These are phyloP conservation scores for Microtus richardsoni DNA, from an alignment of 2,113 vertebrate species.

Conservation along the genomic window DNA sequence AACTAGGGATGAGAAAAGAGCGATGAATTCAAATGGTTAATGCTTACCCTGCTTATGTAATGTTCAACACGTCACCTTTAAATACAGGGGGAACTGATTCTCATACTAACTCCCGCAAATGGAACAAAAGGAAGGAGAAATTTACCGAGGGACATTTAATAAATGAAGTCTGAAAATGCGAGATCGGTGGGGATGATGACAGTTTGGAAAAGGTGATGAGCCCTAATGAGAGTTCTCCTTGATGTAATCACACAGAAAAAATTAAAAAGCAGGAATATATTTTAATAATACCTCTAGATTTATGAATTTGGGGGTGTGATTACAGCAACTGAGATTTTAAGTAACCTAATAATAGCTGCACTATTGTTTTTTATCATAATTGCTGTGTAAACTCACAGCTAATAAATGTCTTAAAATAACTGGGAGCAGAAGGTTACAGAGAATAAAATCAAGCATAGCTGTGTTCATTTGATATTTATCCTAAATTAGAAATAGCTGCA, in stretches of 20 bases:
- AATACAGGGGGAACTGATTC: constrained; percentile 3
- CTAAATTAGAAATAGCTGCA: constrained; percentile 3
- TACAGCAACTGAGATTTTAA: background rate
- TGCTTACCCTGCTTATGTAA: background rate
- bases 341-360: background rate
- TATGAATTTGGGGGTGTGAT: background rate
- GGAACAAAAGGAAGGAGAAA: background rate
- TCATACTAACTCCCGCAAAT: constrained; percentile 5
- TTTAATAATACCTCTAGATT: background rate
- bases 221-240: background rate
- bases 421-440: background rate
- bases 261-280: background rate
- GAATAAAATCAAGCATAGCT: background rate
- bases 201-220: background rate
- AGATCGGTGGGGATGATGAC: background rate
- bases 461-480: background rate
- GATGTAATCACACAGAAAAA: background rate
- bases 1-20: background rate
- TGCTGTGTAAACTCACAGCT: constrained; percentile 6
- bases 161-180: background rate
- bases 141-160: background rate
- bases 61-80: background rate
- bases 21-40: background rate
- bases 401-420: constrained; percentile 6
- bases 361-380: constrained; percentile 24